Conservation (phyloP, 2,797 vertebrate species). For the Myotis daubentonii region DNA sequence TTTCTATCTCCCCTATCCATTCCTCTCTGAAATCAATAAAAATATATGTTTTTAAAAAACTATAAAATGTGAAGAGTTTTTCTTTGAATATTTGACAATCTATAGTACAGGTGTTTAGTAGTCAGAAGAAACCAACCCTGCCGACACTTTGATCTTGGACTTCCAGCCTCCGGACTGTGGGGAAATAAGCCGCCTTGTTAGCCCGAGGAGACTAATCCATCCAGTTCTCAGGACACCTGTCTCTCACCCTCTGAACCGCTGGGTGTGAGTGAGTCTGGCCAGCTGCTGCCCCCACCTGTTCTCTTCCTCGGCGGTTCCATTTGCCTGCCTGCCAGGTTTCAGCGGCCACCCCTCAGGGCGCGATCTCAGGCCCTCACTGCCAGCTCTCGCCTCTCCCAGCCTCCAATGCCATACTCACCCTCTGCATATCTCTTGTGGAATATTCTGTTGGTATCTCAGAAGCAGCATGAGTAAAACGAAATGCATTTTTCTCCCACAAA, state of each 20-base stretch:
- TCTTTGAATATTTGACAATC: background rate
- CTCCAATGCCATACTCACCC: rapidly evolving
- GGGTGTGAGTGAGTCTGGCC: too few relatives aligned
- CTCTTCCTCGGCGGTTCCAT: background rate
- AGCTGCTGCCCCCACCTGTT: background rate
- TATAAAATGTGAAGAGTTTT: background rate
- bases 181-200: background rate
- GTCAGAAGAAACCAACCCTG: background rate
- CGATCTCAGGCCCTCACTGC: background rate
- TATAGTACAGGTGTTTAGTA: background rate
- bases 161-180: background rate
- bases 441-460: background rate
- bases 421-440: background rate
- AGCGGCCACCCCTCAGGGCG: too few relatives aligned
- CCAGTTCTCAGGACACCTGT: background rate
- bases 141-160: background rate
- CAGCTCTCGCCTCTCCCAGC: background rate
- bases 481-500: background rate
- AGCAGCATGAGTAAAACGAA: background rate
- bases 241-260: background rate
- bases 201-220: too few relatives aligned
- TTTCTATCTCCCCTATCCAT: too few relatives aligned
- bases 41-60: too few relatives aligned
- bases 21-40: too few relatives aligned
- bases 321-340: background rate